Percentiles rank a stretch among this genome's conserved stretches.
phyloP scores from a whole-genome alignment of 2,888 invertebrate genomes.

The Acanthosepion pharaonis region DNA sequence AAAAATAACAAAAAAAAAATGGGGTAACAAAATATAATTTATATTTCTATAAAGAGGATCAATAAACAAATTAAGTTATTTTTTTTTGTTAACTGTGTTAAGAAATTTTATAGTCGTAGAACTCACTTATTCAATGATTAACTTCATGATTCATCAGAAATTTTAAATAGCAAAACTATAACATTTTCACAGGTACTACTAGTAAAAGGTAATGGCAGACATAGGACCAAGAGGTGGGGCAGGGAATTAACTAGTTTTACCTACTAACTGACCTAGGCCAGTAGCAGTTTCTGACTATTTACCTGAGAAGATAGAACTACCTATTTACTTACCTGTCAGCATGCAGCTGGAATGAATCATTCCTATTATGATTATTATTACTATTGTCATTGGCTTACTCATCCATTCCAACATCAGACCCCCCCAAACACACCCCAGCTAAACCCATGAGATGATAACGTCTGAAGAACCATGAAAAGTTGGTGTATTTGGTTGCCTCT shows the following conservation, averaged over 20 bases:
- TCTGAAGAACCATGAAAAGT: background rate
- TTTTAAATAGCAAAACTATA: no score
- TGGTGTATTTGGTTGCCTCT: background rate
- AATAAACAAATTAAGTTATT: no score
- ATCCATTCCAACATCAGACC: background rate
- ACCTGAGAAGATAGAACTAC: background rate
- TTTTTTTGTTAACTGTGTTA: no score
- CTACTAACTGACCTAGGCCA: background rate
- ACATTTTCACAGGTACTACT: no score
- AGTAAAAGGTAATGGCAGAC: no score
- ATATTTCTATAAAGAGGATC: no score
- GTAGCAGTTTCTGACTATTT: background rate
- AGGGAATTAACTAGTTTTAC: background rate
- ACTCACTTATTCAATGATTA: no score
- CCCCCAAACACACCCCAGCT: background rate
- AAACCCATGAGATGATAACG: background rate
- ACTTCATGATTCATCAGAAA: no score
- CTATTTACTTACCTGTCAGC: background rate
- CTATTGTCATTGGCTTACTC: background rate
- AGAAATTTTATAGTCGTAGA: no score
- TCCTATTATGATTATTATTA: background rate
- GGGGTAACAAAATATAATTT: no score
- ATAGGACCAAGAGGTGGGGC: background rate
- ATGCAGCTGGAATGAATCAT: background rate
- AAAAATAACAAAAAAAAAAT: no score